These are phyloP conservation scores for Lithophane leautieri DNA, from an alignment of 2,888 invertebrate genomes.

Conservation along the genomic window DNA sequence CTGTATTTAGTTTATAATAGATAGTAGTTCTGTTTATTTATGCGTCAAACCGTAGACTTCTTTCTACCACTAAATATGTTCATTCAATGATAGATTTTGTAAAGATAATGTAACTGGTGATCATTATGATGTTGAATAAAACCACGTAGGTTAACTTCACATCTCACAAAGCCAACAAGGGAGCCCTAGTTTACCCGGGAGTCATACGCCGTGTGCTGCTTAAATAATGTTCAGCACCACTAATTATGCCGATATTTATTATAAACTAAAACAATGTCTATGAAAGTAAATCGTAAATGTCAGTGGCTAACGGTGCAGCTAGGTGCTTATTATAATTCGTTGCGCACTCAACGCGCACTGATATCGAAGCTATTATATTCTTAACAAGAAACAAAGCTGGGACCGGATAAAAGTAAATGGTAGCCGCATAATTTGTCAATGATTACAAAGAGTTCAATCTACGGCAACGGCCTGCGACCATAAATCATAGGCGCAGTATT, in stretches of 20 bases:
- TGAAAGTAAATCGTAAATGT: slow-evolving; percentile 65
- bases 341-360: slow-evolving; percentile 55
- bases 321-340: slow-evolving; percentile 64
- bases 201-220: slow-evolving; percentile 24
- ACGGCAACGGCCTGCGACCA: slow-evolving; percentile 75
- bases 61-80: slow-evolving; percentile 22
- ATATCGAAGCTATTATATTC: slow-evolving; percentile 70
- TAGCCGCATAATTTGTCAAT: slow-evolving; percentile 86
- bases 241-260: slow-evolving; percentile 60
- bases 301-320: slow-evolving; percentile 43
- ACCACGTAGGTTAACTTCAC: slow-evolving; percentile 2
- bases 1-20: slow-evolving; percentile 29
- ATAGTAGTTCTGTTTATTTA: slow-evolving; percentile 25
- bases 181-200: slow-evolving; percentile 21
- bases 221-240: slow-evolving; percentile 47
- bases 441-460: slow-evolving; percentile 84
- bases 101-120: slow-evolving; percentile 29
- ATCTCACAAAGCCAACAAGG: slow-evolving; percentile 32
- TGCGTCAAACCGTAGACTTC: slow-evolving; percentile 8
- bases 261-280: slow-evolving; percentile 54
- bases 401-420: slow-evolving; percentile 81
- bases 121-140: slow-evolving; percentile 30
- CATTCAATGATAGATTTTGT: slow-evolving; percentile 14
- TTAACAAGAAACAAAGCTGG: slow-evolving; percentile 70
- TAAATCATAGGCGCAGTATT: slow-evolving; percentile 84